Percentiles rank a stretch among this genome's conserved stretches.
These are phyloP conservation scores for Micrastur ruficollis DNA, from an alignment of 2,797 vertebrate species.

Conservation along the genomic window DNA sequence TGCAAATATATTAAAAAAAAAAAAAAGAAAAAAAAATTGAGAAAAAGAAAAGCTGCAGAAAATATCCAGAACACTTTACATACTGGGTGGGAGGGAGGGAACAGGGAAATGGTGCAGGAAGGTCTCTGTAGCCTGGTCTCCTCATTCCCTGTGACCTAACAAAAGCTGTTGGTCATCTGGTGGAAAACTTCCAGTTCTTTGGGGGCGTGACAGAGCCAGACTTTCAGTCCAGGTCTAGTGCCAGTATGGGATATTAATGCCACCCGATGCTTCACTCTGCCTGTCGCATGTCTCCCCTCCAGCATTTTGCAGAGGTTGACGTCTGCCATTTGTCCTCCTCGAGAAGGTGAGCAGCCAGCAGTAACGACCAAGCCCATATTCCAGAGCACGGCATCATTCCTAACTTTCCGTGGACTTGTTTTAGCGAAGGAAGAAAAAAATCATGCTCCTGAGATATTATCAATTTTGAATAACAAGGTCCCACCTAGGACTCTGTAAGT, in stretches of 20 bases:
- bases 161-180: fast-evolving
- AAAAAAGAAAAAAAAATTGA: too few relatives aligned
- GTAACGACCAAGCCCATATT: not conserved
- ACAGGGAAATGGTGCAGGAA: not conserved
- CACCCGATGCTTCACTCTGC: not conserved
- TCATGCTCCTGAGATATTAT: not conserved
- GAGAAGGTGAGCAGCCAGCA: not conserved
- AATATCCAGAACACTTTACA: not conserved
- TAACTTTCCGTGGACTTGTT: not conserved
- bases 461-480: not conserved
- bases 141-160: not conserved
- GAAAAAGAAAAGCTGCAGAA: not conserved
- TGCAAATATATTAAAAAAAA: not conserved
- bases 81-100: not conserved
- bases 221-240: not conserved
- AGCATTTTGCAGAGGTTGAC: not conserved
- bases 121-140: not conserved
- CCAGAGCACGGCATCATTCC: not conserved
- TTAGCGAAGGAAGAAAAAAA: not conserved
- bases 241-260: not conserved
- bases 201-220: not conserved
- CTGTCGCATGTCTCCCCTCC: not conserved
- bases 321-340: not conserved
- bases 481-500: not conserved
- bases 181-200: not conserved